Base-by-base conservation (phyloP, 2,888 invertebrate genomes). In the Oegoconia quadripuncta region DNA sequence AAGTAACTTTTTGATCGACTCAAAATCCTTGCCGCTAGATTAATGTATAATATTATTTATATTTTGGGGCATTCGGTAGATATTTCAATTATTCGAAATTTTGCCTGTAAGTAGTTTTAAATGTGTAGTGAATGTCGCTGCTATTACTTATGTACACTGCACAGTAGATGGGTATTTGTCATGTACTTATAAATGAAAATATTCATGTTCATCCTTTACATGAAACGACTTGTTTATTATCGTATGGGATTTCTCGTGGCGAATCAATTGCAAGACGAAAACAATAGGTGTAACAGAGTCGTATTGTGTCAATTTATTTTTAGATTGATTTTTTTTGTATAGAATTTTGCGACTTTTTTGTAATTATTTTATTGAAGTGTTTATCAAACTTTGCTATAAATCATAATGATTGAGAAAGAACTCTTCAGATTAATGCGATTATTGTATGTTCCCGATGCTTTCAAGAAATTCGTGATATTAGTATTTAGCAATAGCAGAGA, bases 111-210 rank as follows among this genome's bases (percentile, higher is more conserved):
- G 53, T 66, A 64, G 48, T 33, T 26, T 46, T 57, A 63, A 59
- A 51, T 63, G 64, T 51, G 58, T 63, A 70, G 62, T 74, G 72
- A 64, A 73, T 76, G 75, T 67, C 57, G 65, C 65, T 63, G 57
- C 55, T 65, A 53, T 54, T 36, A 50, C 55, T 15, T 41, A 61
- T 53, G 57, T 72, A 67, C 66, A 72, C 65, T 54, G 63, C 59
- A 58, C 50, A 40, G 53, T 65, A 65, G 56, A 44, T 34, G 23
- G 52, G 28, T 53, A 50, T 65, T 69, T 71, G 66, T 61, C 64
- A 65, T 61, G 62, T 62, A 59, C 22, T n/a, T n/a, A n/a, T n/a
- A n/a, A n/a, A n/a, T 68, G 51, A 52, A 59, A 39, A 8, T 9
- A 22, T 9, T 22, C 9, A 9, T 22, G 22, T 22, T 22, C 9